phyloP scores from a whole-genome alignment of 1,140 invertebrate species.

The Drosophila punjabiensis region DNA sequence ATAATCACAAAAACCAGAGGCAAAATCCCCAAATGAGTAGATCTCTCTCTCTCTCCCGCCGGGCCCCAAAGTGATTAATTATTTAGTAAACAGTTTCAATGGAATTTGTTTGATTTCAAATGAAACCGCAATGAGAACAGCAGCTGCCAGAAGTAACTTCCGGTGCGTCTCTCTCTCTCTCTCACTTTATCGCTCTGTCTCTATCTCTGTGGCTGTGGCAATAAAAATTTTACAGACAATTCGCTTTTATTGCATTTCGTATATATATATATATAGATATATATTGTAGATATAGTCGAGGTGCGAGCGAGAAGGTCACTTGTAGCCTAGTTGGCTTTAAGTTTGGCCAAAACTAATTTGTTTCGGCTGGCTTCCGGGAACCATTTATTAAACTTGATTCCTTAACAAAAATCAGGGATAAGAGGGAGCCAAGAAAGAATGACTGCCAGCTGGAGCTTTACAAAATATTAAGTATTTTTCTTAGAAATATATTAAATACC shows the following conservation, averaged over 20 bases:
- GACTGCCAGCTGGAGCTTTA: not conserved
- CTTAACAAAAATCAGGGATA: not conserved
- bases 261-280: not conserved
- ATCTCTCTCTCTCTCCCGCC: not conserved
- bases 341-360: conserved; percentile 21
- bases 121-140: conserved; percentile 52
- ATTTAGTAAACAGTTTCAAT: conserved; percentile 54
- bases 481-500: too few species aligned
- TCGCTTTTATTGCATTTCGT: conserved; percentile 62
- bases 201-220: conserved; percentile 27
- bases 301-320: conserved; percentile 7
- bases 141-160: conserved; percentile 40
- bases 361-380: conserved; percentile 1
- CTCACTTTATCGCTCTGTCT: too few species aligned
- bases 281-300: conserved; percentile 5
- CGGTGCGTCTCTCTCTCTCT: conserved; percentile 1
- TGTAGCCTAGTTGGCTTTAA: conserved; percentile 12
- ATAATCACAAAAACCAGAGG: not conserved
- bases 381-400: not conserved
- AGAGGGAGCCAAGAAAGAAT: not conserved
- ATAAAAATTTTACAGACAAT: conserved; percentile 72
- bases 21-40: not conserved
- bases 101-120: conserved; percentile 53
- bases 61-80: conserved; percentile 40
- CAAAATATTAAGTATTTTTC: not conserved